A percentile compares a stretch with the other conserved stretches of the same genome.
Conservation (phyloP, 2,113 vertebrate species). For the Gila orcuttii region DNA sequence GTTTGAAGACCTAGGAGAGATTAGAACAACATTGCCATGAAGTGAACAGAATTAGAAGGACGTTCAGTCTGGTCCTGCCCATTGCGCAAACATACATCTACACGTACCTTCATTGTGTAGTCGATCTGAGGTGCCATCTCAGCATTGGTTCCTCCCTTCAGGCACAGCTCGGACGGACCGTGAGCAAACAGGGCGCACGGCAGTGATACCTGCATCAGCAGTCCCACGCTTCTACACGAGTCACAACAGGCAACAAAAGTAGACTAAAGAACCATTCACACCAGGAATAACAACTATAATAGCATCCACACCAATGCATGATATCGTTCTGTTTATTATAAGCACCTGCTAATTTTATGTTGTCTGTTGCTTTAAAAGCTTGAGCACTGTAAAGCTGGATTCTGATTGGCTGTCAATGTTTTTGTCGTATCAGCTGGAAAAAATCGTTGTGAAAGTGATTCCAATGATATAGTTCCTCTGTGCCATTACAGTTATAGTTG, state of each 20-base stretch:
- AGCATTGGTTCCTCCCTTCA: slow-evolving; percentile 95
- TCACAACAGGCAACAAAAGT: background rate
- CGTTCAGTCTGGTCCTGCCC: too few species aligned
- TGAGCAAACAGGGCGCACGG: slow-evolving; percentile 90
- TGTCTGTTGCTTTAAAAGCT: too few species aligned
- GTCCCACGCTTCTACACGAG: slow-evolving; percentile 87
- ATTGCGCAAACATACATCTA: background rate
- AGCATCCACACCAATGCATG: too few species aligned
- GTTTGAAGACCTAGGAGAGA: slow-evolving; percentile 90
- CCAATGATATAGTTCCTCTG: too few species aligned
- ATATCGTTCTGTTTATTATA: too few species aligned
- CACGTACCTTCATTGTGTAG: slow-evolving; percentile 85
- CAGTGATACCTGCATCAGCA: slow-evolving; percentile 91
- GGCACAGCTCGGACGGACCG: slow-evolving; percentile 81
- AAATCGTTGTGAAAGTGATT: too few species aligned
- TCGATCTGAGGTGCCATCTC: slow-evolving; percentile 99
- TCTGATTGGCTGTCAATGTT: too few species aligned
- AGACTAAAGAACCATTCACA: background rate
- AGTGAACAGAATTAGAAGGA: background rate
- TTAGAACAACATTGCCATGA: background rate
- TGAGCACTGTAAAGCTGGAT: too few species aligned
- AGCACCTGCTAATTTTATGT: too few species aligned
- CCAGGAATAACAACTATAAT: too few species aligned
- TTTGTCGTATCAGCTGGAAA: too few species aligned
- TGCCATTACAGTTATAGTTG: too few species aligned